Evolutionary conservation across 2,113 vertebrate genomes (phyloP).

Genomic region (Cephalopterus ornatus): DNA sequence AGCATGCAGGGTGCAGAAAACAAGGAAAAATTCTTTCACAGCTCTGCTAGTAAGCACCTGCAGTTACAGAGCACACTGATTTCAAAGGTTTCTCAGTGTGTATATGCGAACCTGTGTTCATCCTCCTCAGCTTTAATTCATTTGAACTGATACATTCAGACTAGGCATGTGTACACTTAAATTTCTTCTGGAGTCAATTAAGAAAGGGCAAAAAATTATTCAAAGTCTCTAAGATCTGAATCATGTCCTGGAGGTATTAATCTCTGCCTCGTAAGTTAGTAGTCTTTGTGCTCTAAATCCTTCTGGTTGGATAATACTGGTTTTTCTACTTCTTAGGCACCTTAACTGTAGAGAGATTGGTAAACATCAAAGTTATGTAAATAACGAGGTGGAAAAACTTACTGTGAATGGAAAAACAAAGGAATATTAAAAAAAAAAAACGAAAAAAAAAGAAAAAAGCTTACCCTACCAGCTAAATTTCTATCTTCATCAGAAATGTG

Average conservation of each 20-base stretch:
- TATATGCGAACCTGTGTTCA: neutral
- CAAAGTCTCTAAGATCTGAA: neutral
- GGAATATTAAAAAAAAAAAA: neutral
- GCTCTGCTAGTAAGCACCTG: neutral
- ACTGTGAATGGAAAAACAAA: neutral
- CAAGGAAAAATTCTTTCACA: neutral
- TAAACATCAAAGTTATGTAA: neutral
- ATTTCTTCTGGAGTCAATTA: neutral
- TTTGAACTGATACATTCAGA: neutral
- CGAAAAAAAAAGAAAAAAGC: neutral
- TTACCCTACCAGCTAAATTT: neutral
- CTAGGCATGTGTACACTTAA: accelerated
- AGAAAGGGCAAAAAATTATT: neutral
- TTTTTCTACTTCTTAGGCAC: neutral
- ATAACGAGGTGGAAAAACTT: neutral
- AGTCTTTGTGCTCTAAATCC: neutral
- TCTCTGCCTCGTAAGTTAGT: neutral
- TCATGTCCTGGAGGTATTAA: neutral
- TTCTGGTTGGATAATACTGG: neutral
- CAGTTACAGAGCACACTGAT: neutral
- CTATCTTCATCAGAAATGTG: neutral
- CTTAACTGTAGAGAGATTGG: neutral
- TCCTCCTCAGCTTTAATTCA: neutral
- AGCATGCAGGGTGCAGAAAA: accelerated
- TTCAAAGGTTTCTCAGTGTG: neutral